phyloP scores from a whole-genome alignment of 23 tunicate species.

The Corella eumyota region DNA sequence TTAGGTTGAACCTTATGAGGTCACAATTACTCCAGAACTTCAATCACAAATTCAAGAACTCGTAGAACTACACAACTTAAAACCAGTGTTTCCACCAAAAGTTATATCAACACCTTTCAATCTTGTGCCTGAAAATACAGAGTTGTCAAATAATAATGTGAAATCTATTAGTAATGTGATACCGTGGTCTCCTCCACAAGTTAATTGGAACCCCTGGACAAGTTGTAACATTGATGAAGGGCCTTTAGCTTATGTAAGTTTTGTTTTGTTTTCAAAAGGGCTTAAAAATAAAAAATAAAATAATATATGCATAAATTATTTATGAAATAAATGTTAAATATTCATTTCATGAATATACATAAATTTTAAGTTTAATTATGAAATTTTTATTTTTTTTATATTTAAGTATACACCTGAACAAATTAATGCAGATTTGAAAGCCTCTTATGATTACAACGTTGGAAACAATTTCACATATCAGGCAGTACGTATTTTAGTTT shows the following conservation, averaged over 20 bases:
- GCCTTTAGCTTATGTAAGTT: conserved; percentile 74
- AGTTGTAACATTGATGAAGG: conserved; percentile 98
- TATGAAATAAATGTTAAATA: neutral
- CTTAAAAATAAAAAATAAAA: neutral
- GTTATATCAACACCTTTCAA: conserved; percentile 35
- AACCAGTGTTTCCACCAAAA: conserved; percentile 18
- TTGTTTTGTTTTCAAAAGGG: neutral
- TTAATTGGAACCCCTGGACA: conserved; percentile 97
- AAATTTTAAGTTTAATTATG: neutral
- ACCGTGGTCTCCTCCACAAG: conserved; percentile 95
- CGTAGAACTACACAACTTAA: conserved; percentile 16
- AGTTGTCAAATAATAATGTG: neutral
- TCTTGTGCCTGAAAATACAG: conserved; percentile 18
- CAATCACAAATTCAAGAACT: conserved; percentile 18
- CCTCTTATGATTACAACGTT: neutral
- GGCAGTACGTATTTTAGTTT: too few species aligned
- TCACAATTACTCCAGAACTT: conserved; percentile 34
- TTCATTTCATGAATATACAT: neutral
- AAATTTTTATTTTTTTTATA: too few species aligned
- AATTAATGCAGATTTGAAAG: too few species aligned
- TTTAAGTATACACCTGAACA: too few species aligned
- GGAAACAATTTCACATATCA: too few species aligned
- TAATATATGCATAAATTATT: neutral
- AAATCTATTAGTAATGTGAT: conserved; percentile 58
- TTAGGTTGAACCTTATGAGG: conserved; percentile 60